These are phyloP conservation scores for Sinonovacula constricta DNA, from an alignment of 1,140 invertebrate species.

Conservation along the genomic window DNA sequence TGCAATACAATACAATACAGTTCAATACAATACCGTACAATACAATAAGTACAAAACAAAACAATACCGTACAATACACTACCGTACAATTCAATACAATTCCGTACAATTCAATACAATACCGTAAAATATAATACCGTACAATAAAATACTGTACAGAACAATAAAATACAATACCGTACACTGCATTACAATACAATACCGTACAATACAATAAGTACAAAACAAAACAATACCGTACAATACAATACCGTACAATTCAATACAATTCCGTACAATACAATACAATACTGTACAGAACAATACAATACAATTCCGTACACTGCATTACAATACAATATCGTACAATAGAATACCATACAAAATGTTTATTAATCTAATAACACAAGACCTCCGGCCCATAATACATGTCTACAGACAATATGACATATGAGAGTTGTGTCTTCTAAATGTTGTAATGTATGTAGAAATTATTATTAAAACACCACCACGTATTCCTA, in stretches of 20 bases:
- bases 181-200: background rate
- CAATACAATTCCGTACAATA: too few relatives aligned
- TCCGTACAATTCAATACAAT: conserved; percentile 1
- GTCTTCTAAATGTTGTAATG: too few relatives aligned
- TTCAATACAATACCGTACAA: background rate
- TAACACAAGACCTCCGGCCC: too few relatives aligned
- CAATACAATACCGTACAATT: too few relatives aligned
- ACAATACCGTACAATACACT: background rate
- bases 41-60: background rate
- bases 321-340: background rate
- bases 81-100: background rate
- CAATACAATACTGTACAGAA: background rate
- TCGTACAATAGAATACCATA: background rate
- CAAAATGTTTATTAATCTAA: too few relatives aligned
- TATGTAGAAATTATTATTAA: too few relatives aligned
- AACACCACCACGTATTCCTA: too few relatives aligned
- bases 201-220: background rate
- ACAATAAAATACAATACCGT: background rate
- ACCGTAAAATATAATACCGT: background rate
- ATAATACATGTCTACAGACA: too few relatives aligned
- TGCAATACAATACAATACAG: background rate
- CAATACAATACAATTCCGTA: background rate
- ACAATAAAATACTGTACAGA: background rate
- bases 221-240: background rate
- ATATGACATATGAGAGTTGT: too few relatives aligned